A percentile compares a stretch with the other conserved stretches of the same genome.
Conservation (phyloP, 1,140 invertebrate genomes). For the Dreissena polymorpha region DNA sequence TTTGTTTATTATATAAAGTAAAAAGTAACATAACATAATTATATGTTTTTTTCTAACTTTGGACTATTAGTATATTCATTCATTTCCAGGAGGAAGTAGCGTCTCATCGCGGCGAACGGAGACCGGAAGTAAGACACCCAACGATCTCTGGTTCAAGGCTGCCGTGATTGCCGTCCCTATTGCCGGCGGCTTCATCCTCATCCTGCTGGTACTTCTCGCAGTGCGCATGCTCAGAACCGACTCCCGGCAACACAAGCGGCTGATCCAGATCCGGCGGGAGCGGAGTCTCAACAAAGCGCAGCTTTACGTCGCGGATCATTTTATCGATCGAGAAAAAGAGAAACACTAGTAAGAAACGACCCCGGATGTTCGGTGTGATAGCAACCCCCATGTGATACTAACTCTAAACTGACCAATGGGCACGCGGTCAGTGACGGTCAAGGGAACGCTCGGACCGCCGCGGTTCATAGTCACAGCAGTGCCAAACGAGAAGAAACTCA, state of each 20-base stretch:
- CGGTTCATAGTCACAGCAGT: constrained; percentile 27
- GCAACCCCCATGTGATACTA: neutral
- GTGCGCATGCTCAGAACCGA: constrained; percentile 86
- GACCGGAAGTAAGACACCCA: constrained; percentile 60
- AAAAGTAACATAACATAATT: neutral
- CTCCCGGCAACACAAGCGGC: constrained; percentile 75
- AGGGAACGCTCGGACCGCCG: constrained; percentile 14
- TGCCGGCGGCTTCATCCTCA: constrained; percentile 89
- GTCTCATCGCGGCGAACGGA: constrained; percentile 45
- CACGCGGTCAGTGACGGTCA: constrained; percentile 9
- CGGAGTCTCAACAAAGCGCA: constrained; percentile 76
- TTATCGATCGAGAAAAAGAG: constrained; percentile 69
- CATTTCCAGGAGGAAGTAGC: constrained; percentile 37
- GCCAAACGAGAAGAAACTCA: constrained; percentile 14
- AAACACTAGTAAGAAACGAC: constrained; percentile 12
- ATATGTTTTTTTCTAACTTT: neutral
- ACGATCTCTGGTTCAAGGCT: constrained; percentile 90
- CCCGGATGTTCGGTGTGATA: constrained; percentile 16
- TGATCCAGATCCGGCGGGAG: constrained; percentile 74
- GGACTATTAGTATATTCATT: neutral
- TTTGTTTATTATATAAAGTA: neutral
- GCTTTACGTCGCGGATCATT: constrained; percentile 77
- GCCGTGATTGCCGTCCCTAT: constrained; percentile 92
- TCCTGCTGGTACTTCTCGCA: constrained; percentile 88
- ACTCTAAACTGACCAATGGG: neutral